Base-by-base conservation (phyloP, 2,113 vertebrate species). In the Leucoraja erinaceus region DNA sequence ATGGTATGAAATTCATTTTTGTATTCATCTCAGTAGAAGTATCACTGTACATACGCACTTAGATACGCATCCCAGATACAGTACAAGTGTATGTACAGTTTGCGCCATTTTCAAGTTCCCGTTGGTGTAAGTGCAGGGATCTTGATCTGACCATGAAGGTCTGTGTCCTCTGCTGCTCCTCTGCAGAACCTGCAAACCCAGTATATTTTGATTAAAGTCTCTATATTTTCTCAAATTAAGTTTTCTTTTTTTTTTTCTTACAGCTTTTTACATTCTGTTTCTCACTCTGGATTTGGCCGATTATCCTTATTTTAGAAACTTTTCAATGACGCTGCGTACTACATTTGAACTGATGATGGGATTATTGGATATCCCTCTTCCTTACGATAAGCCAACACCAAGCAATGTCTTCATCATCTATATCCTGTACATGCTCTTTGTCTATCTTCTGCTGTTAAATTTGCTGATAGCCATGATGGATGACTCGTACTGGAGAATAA, bases 231-330 rank as follows among this genome's bases (percentile, higher is more conserved):
- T 88, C 25, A 61, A 88, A 88, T 88, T 59, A 63, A n/a, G 14
- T 93, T 90, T 93, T 70, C 72, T 66, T 47, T 70, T 72, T 66
- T 47, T 70, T 61, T 22, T 88, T 93, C 56, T 63, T 63, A 4
- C n/a, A 93, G 61, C 93, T 88, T 54, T 94, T 94, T 93, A 33
- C 68, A 33, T 83, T 63, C 86, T 93, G 88, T 93, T 94, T 94
- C 86, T 93, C 83, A 93, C 56, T 61, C 9, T 47, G 5, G 68
- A 70, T n/a, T 79, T 93, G 70, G 90, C 0, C 0, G 86, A 93
- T 68, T 93, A 92, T 90, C 81, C 93, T 33, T 93, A 78, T 93
- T 93, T 93, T 93, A 72, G 94, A 94, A 83, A 93, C 22, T 94
- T 92, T 74, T 9, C 20, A 84, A 90, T 68, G 84, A 86, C 61